phyloP scores from a whole-genome alignment of 2,113 vertebrate species.

The Carlito syrichta region DNA sequence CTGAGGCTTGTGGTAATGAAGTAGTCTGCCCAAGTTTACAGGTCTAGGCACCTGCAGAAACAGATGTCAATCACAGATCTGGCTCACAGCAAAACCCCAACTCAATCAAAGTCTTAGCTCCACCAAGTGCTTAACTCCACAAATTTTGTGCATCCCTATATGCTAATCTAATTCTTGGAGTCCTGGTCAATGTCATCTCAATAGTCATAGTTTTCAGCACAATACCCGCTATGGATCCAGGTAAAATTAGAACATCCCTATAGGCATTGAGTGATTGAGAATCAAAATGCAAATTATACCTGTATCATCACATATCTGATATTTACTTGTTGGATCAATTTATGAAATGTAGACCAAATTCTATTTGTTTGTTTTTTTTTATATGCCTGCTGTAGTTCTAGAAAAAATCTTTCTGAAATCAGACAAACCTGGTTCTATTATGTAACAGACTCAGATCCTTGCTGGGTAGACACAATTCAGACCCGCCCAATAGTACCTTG shows the following conservation, averaged over 20 bases:
- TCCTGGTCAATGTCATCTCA: background rate
- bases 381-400: background rate
- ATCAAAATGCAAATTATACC: background rate
- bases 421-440: background rate
- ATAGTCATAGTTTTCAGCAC: background rate
- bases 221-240: background rate
- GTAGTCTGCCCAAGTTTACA: background rate
- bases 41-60: background rate
- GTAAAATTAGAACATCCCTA: background rate
- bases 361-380: background rate
- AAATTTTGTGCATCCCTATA: background rate
- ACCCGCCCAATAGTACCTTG: fast-evolving
- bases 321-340: background rate
- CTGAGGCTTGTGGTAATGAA: background rate
- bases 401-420: background rate
- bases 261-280: background rate
- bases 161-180: background rate
- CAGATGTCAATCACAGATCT: background rate
- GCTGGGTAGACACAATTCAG: background rate
- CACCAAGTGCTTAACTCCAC: background rate
- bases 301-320: background rate
- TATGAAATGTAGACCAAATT: background rate
- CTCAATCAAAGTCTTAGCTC: background rate
- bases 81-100: background rate
- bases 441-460: background rate